Evolutionary conservation across 2,888 invertebrate species (phyloP).

Genomic region (Philereme transversata): DNA sequence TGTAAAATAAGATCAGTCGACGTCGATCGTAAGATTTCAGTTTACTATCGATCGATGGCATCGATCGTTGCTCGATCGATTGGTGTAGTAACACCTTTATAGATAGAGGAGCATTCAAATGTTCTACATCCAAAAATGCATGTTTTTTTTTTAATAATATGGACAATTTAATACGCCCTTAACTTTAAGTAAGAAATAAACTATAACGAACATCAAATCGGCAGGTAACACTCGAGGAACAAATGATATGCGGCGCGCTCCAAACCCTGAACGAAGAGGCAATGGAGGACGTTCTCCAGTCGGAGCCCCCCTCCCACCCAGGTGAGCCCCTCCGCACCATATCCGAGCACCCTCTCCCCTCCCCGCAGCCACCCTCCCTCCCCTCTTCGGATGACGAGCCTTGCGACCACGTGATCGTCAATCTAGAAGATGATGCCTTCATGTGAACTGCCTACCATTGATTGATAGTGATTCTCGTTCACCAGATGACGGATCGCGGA

Average conservation of each 20-base stretch:
- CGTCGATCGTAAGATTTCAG: too few relatives aligned
- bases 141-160: too few relatives aligned
- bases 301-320: constrained; percentile 83
- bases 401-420: constrained; percentile 59
- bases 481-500: neutral
- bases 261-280: constrained; percentile 97
- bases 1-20: too few relatives aligned
- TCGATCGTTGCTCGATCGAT: too few relatives aligned
- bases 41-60: too few relatives aligned
- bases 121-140: too few relatives aligned
- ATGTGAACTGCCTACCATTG: constrained; percentile 39
- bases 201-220: neutral
- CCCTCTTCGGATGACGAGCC: constrained; percentile 27
- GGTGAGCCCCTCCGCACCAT: constrained; percentile 78
- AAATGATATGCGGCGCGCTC: constrained; percentile 96
- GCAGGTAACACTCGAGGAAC: constrained; percentile 96
- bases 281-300: constrained; percentile 94
- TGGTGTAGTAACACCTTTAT: too few relatives aligned
- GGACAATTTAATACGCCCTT: too few relatives aligned
- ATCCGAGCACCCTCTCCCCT: constrained; percentile 55
- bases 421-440: constrained; percentile 67
- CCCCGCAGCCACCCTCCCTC: constrained; percentile 42
- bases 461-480: too few relatives aligned
- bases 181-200: neutral
- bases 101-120: too few relatives aligned